Base-by-base conservation (phyloP, 2,113 vertebrate species). In the Xiphorhynchus elegans region DNA sequence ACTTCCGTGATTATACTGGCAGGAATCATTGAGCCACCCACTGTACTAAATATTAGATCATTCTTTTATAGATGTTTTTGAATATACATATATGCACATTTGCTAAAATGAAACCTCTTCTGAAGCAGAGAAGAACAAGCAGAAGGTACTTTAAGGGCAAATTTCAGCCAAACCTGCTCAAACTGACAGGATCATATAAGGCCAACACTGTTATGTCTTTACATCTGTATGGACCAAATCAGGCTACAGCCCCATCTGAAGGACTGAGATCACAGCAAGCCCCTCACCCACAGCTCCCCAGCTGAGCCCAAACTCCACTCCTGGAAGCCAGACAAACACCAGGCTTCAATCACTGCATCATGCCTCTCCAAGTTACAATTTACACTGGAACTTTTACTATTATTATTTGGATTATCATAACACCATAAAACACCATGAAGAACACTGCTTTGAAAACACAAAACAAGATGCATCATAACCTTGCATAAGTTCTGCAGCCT, bases 221-320 rank as follows among this genome's bases (percentile, higher is more conserved):
- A 50, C 5, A 5, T 88, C 24, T 37, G 4, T 46, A 21, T 9
- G 23, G 63, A 69, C 28, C 16, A 88, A 50, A 92, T 26, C 42
- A 70, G 29, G n/a, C 19, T 53, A 11, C n/a, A 79, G 67, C 40
- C 35, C 26, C 1, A 1, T 39, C 40, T 39, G 58, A 86, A 84
- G 64, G 46, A 13, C 79, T 74, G 73, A 52, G 66, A 37, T 25
- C 0, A 0, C 55, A 50, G 76, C 29, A 18, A 42, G 6, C 25
- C 44, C 18, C 1, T 0, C 58, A 33, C 23, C 14, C 37, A 31
- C 19, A 42, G 40, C 10, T 63, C 24, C 67, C 37, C 2, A 2
- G 11, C 40, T 73, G 63, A 68, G n/a, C 40, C 39, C 46, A n/a
- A 25, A 9, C 8, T 18, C 11, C 1, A 24, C 28, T 67, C n/a